Conservation (phyloP, 2,888 invertebrate genomes). For the Hirtodrosophila trivittata region DNA sequence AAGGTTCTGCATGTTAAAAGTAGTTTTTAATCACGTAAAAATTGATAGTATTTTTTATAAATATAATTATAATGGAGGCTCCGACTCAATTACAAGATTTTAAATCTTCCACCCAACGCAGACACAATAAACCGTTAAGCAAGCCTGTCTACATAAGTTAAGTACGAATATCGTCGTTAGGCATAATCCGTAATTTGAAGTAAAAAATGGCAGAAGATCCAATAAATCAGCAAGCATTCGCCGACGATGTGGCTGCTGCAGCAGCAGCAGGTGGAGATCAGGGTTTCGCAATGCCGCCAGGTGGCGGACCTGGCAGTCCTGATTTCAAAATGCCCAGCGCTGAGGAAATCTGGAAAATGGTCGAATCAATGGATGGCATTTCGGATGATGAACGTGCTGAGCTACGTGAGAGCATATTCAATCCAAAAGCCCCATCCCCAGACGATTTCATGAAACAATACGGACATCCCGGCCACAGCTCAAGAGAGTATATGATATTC, state of each 20-base stretch:
- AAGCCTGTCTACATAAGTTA: slow-evolving; percentile 15
- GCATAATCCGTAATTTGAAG: slow-evolving; percentile 1
- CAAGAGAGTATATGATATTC: slow-evolving; percentile 80
- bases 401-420: slow-evolving; percentile 85
- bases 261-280: slow-evolving; percentile 69
- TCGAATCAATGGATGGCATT: slow-evolving; percentile 86
- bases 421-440: slow-evolving; percentile 83
- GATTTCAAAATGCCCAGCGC: slow-evolving; percentile 85
- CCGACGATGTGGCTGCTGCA: slow-evolving; percentile 79
- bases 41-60: not conserved
- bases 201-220: slow-evolving; percentile 78
- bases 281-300: slow-evolving; percentile 56
- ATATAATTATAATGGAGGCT: not conserved
- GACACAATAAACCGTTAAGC: slow-evolving; percentile 53
- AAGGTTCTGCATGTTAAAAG: slow-evolving; percentile 5
- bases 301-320: slow-evolving; percentile 59
- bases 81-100: slow-evolving; percentile 22
- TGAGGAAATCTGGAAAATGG: slow-evolving; percentile 86
- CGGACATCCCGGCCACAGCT: slow-evolving; percentile 63
- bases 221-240: slow-evolving; percentile 76
- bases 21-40: not conserved
- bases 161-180: not conserved
- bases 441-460: slow-evolving; percentile 70
- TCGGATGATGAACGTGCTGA: slow-evolving; percentile 87
- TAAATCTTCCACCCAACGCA: slow-evolving; percentile 42